A percentile compares a stretch with the other conserved stretches of the same genome.
Conservation (phyloP, 1,140 invertebrate genomes). For the Dryas iulia region DNA sequence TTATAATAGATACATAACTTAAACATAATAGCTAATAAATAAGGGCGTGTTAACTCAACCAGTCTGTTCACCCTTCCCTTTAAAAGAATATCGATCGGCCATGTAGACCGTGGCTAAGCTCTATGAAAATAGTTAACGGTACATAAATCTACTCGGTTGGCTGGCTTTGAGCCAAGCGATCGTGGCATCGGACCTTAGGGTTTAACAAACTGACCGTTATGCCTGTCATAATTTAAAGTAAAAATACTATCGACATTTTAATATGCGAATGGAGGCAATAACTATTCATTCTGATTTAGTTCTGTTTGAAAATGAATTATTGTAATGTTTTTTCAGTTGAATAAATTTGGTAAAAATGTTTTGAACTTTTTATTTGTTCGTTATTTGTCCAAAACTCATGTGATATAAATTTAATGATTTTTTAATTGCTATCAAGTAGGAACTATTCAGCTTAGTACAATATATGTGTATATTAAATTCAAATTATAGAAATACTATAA, state of each 20-base stretch:
- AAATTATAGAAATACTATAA: no score
- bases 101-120: conserved; percentile 12
- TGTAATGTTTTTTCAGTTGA: neutral
- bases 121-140: conserved; percentile 34
- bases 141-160: conserved; percentile 37
- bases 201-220: conserved; percentile 33
- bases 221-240: conserved; percentile 34
- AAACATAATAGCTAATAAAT: neutral
- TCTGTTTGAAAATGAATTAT: neutral
- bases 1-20: neutral
- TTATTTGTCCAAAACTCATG: no score
- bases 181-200: conserved; percentile 35
- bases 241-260: conserved; percentile 26
- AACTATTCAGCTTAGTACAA: no score
- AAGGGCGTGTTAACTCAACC: neutral
- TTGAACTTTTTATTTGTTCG: neutral
- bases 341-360: neutral
- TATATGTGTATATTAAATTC: no score
- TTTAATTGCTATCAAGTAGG: no score
- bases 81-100: conserved; percentile 11
- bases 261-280: neutral
- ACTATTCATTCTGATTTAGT: neutral
- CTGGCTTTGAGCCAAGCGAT: conserved; percentile 34
- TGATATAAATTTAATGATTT: no score
- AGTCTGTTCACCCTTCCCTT: neutral